Conservation (phyloP, 2,797 vertebrate genomes). For the Pterois miles region DNA sequence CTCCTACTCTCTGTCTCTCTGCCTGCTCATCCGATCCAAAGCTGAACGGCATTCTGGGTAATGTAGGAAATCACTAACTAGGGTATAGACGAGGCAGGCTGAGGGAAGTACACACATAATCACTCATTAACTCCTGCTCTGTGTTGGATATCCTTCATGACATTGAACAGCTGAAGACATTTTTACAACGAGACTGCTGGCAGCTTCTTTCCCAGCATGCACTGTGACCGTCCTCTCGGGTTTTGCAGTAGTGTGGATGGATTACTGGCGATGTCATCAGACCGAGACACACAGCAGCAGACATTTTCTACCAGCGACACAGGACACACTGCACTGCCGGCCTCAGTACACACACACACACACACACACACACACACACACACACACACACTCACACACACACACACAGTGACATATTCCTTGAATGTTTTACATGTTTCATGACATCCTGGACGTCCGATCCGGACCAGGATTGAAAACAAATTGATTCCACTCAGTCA, state of each 20-base stretch:
- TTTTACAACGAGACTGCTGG: background rate
- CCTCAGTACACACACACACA: constrained; percentile 1
- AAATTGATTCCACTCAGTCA: background rate
- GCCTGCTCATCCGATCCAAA: background rate
- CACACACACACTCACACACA: background rate
- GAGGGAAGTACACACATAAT: background rate
- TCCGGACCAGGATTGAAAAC: background rate
- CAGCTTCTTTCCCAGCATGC: constrained; percentile 58
- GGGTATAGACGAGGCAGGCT: background rate
- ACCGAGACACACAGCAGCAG: constrained; percentile 38
- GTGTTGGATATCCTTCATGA: background rate
- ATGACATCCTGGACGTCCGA: background rate
- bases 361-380: background rate
- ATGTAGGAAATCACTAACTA: background rate
- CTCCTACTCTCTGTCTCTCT: background rate
- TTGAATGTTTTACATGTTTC: background rate
- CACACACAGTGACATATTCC: background rate
- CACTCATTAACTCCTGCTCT: background rate
- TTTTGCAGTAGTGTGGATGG: constrained; percentile 39
- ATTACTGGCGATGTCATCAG: constrained; percentile 70
- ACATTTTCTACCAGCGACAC: constrained; percentile 39
- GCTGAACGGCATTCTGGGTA: constrained; percentile 28
- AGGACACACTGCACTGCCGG: constrained; percentile 13
- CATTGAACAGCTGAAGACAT: background rate
- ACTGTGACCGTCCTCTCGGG: constrained; percentile 35